These are phyloP conservation scores for Enteromius paludinosus DNA, from an alignment of 2,797 vertebrate genomes.

Conservation along the genomic window DNA sequence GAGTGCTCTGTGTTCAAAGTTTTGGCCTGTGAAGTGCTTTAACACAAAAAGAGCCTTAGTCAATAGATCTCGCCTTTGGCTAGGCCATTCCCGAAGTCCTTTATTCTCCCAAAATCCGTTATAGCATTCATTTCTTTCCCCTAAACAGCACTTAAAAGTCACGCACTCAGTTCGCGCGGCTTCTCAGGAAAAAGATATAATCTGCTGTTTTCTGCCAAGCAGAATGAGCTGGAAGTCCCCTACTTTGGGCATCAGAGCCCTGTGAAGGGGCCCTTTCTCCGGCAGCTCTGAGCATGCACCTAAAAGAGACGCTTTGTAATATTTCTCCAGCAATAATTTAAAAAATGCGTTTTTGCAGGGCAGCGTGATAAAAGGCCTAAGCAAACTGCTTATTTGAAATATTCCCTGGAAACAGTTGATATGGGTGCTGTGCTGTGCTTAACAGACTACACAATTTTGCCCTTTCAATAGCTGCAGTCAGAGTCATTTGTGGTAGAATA, in stretches of 20 bases:
- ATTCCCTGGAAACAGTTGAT: conserved; percentile 33
- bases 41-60: conserved; percentile 38
- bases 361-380: conserved; percentile 31
- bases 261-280: neutral
- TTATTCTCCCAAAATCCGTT: conserved; percentile 36
- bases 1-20: conserved; percentile 41
- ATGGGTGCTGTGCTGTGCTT: conserved; percentile 10
- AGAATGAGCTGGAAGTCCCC: conserved; percentile 33
- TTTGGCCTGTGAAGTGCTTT: conserved; percentile 38
- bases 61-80: conserved; percentile 39
- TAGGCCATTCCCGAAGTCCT: conserved; percentile 27
- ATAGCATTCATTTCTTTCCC: conserved; percentile 33
- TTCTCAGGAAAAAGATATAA: conserved; percentile 32
- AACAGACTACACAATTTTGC: conserved; percentile 21
- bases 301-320: conserved; percentile 37
- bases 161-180: conserved; percentile 26
- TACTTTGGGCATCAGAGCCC: conserved; percentile 18
- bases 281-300: conserved; percentile 6
- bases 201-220: conserved; percentile 25
- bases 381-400: conserved; percentile 35
- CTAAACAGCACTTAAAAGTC: conserved; percentile 40
- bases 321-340: neutral
- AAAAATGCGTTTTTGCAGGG: conserved; percentile 27
- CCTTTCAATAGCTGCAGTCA: conserved; percentile 31
- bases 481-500: conserved; percentile 27